phyloP scores from a whole-genome alignment of 2,888 invertebrate species.

The Drosophila siamana region DNA sequence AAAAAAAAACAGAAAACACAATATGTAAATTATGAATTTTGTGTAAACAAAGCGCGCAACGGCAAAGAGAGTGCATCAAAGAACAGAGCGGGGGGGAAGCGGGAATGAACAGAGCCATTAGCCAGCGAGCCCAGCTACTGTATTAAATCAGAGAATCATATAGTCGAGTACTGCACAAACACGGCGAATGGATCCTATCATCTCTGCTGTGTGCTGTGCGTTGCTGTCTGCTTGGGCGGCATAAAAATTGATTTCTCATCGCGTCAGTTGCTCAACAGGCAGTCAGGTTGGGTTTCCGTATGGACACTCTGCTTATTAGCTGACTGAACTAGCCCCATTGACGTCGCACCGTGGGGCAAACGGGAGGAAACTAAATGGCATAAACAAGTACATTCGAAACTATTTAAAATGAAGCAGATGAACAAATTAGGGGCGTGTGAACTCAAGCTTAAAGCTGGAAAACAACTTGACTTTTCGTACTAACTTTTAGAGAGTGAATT shows the following conservation, averaged over 20 bases:
- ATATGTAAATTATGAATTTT: conserved; percentile 79
- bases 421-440: no score
- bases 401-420: no score
- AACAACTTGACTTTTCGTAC: no score
- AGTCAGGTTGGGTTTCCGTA: conserved; percentile 52
- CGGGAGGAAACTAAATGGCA: background rate
- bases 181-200: conserved; percentile 48
- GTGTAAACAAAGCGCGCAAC: conserved; percentile 64
- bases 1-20: conserved; percentile 47
- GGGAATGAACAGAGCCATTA: conserved; percentile 58
- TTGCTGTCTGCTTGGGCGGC: conserved; percentile 72
- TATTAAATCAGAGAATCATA: conserved; percentile 64
- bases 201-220: no score
- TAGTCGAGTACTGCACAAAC: background rate
- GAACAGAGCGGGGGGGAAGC: conserved; percentile 47
- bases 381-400: no score
- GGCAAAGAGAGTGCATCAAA: conserved; percentile 71
- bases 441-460: no score
- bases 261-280: conserved; percentile 65
- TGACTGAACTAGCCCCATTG: conserved; percentile 59
- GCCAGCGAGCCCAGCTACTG: conserved; percentile 72
- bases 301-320: conserved; percentile 74
- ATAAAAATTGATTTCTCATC: conserved; percentile 76
- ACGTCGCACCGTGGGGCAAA: conserved; percentile 51
- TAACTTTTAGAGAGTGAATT: no score